Conservation (phyloP, 1,140 invertebrate genomes). For the Battus philenor region DNA sequence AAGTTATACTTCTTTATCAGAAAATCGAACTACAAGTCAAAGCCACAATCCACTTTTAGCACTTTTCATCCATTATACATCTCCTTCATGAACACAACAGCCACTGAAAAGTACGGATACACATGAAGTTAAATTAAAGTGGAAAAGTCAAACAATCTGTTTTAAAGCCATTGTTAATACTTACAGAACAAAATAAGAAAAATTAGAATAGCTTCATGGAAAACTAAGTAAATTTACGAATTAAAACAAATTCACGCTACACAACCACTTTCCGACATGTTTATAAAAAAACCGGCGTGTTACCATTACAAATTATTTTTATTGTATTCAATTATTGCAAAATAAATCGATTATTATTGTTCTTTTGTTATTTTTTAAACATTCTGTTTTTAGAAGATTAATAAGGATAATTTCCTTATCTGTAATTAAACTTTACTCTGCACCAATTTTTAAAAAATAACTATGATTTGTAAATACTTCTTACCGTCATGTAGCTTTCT, state of each 20-base stretch:
- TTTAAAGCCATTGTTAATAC: slow-evolving; percentile 12
- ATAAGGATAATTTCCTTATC: no score
- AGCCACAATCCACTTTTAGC: slow-evolving; percentile 50
- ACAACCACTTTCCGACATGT: slow-evolving; percentile 64
- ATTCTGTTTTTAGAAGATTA: no score
- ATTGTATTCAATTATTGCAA: no score
- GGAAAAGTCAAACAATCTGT: slow-evolving; percentile 19
- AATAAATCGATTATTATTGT: no score
- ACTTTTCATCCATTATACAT: slow-evolving; percentile 63
- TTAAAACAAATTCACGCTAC: slow-evolving; percentile 44
- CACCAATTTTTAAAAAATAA: no score
- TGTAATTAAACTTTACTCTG: no score
- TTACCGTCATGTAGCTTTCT: no score
- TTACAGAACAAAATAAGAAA: slow-evolving; percentile 22
- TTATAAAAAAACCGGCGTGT: slow-evolving; percentile 47
- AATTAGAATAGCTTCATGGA: slow-evolving; percentile 23
- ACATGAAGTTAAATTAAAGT: slow-evolving; percentile 35
- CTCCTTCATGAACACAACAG: slow-evolving; percentile 63
- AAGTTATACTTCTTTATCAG: no score
- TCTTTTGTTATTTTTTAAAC: no score
- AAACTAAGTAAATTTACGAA: slow-evolving; percentile 18
- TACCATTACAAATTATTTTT: slow-evolving; percentile 22
- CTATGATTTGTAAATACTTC: no score
- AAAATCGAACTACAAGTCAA: slow-evolving; percentile 31
- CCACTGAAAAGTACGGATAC: slow-evolving; percentile 43